Percentiles rank a stretch among this genome's conserved stretches.
phyloP scores from a whole-genome alignment of 1,140 invertebrate species.

The Teleogryllus occipitalis region DNA sequence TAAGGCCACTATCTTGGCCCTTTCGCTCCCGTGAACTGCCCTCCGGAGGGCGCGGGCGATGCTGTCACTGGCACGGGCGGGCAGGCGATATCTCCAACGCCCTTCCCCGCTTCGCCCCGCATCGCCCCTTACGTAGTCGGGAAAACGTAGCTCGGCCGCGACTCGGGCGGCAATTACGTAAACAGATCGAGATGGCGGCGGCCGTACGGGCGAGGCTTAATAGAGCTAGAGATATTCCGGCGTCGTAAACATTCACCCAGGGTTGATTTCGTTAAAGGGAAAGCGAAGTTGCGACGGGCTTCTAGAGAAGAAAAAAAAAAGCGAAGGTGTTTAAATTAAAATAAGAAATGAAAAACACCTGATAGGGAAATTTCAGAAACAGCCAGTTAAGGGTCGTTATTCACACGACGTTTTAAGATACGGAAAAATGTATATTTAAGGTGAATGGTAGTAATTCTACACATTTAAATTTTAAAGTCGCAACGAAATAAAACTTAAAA shows the following conservation, averaged over 20 bases:
- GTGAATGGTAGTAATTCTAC: too few species aligned
- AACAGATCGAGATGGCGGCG: neutral
- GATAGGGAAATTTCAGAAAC: too few species aligned
- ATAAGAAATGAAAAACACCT: too few species aligned
- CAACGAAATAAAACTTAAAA: too few species aligned
- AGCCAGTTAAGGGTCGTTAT: too few species aligned
- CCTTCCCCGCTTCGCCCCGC: too few species aligned
- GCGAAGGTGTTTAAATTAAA: too few species aligned
- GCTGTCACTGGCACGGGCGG: neutral
- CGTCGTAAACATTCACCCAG: neutral
- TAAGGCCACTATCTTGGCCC: neutral
- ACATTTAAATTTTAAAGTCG: too few species aligned
- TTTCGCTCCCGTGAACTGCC: neutral
- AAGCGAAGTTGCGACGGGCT: neutral
- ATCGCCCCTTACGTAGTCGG: too few species aligned
- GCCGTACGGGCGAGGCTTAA: neutral
- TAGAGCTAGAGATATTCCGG: neutral
- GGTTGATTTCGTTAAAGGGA: neutral
- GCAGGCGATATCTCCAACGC: neutral
- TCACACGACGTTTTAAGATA: too few species aligned
- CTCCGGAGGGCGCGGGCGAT: neutral
- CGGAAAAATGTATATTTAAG: too few species aligned
- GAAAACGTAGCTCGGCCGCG: neutral
- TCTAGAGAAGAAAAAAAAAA: too few species aligned
- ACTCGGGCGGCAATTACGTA: neutral